Evolutionary conservation across 1,140 invertebrate genomes (phyloP).

Genomic region (Trachymyrmex cornetzi): DNA sequence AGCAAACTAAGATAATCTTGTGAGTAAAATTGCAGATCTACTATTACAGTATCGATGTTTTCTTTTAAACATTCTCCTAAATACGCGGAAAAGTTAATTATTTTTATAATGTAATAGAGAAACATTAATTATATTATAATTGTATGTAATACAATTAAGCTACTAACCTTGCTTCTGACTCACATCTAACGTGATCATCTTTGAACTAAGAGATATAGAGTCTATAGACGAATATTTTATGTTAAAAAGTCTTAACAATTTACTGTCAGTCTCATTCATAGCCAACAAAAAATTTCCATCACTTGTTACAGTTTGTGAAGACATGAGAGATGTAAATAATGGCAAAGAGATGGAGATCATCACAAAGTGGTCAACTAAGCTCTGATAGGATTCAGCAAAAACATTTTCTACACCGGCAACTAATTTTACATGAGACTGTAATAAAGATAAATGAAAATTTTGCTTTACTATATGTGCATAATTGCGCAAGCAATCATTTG

Average conservation of each 20-base stretch:
- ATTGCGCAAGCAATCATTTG: slow-evolving; percentile 91
- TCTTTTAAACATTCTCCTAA: slow-evolving; percentile 62
- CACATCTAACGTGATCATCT: slow-evolving; percentile 74
- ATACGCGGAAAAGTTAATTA: slow-evolving; percentile 47
- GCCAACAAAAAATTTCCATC: slow-evolving; percentile 82
- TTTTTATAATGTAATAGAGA: slow-evolving; percentile 19
- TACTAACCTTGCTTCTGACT: slow-evolving; percentile 80
- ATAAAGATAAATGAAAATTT: slow-evolving; percentile 92
- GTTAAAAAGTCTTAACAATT: slow-evolving; percentile 80
- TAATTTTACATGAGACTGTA: slow-evolving; percentile 93
- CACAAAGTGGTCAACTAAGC: slow-evolving; percentile 89
- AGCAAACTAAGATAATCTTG: slow-evolving; percentile 92
- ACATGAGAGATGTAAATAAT: slow-evolving; percentile 60
- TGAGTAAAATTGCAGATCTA: slow-evolving; percentile 94
- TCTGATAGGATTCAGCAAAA: slow-evolving; percentile 90
- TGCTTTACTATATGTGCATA: slow-evolving; percentile 92
- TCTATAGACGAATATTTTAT: slow-evolving; percentile 70
- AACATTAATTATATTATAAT: neutral
- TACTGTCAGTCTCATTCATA: slow-evolving; percentile 74
- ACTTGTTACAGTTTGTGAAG: slow-evolving; percentile 80
- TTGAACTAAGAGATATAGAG: slow-evolving; percentile 66
- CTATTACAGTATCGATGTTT: slow-evolving; percentile 77
- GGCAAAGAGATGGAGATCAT: slow-evolving; percentile 77
- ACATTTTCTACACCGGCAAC: slow-evolving; percentile 90
- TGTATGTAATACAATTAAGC: neutral